Evolutionary conservation across 2,888 invertebrate genomes (phyloP).

Genomic region (Harpalus rufipes): DNA sequence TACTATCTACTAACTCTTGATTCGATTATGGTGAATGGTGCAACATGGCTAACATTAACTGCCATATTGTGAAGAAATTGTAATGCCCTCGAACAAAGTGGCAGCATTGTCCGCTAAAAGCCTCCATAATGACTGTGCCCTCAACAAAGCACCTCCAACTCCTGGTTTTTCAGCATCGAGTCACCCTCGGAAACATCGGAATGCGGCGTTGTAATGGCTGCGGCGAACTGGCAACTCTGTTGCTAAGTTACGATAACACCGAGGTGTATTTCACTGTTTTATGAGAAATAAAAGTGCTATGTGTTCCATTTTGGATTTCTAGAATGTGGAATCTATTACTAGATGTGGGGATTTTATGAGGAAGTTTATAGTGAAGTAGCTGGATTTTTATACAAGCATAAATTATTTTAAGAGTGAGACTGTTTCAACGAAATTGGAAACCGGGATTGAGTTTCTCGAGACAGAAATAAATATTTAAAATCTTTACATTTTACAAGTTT

Average conservation of each 20-base stretch:
- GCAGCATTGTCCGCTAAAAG: slow-evolving; percentile 56
- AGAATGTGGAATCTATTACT: slow-evolving; percentile 26
- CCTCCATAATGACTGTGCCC: slow-evolving; percentile 52
- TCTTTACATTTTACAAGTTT: not conserved
- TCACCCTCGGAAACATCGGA: slow-evolving; percentile 53
- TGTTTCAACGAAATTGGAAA: slow-evolving; percentile 41
- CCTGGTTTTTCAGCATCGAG: slow-evolving; percentile 45
- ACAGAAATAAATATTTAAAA: not conserved
- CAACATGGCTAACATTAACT: slow-evolving; percentile 39
- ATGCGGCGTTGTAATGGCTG: slow-evolving; percentile 46
- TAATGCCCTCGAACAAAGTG: slow-evolving; percentile 56
- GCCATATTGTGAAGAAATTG: slow-evolving; percentile 57
- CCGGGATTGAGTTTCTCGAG: not conserved
- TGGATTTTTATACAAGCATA: slow-evolving; percentile 35
- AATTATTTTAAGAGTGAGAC: slow-evolving; percentile 31
- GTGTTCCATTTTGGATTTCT: slow-evolving; percentile 53
- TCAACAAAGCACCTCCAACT: slow-evolving; percentile 25
- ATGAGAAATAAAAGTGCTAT: slow-evolving; percentile 54
- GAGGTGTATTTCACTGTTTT: slow-evolving; percentile 57
- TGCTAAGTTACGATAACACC: slow-evolving; percentile 56
- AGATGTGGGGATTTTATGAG: slow-evolving; percentile 34
- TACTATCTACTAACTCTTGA: not conserved
- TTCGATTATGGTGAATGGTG: slow-evolving; percentile 21
- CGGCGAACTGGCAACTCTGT: slow-evolving; percentile 29
- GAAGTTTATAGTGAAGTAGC: slow-evolving; percentile 34